Evolutionary conservation across 2,888 invertebrate genomes (phyloP).

Genomic region (Clistopyga incitator): DNA sequence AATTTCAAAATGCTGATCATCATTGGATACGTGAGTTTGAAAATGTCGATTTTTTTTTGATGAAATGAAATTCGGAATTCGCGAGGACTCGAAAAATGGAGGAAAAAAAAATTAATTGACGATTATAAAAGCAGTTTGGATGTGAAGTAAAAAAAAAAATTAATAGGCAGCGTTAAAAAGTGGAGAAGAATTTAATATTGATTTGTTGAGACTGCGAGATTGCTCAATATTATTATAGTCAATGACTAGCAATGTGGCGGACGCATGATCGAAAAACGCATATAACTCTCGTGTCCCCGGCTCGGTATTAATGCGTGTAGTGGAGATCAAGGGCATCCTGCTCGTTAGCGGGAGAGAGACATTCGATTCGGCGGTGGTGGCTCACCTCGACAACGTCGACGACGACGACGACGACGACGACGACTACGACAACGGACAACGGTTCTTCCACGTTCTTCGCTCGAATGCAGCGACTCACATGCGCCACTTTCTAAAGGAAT

Average conservation of each 20-base stretch:
- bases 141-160: too few relatives aligned
- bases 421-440: constrained; percentile 36
- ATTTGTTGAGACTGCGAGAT: not conserved
- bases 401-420: not conserved
- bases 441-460: constrained; percentile 59
- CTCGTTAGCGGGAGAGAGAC: constrained; percentile 60
- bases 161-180: not conserved
- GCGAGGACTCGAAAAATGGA: not conserved
- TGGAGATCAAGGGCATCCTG: constrained; percentile 69
- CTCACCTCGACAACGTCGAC: constrained; percentile 60
- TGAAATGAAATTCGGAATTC: too few relatives aligned
- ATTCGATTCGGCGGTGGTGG: constrained; percentile 54
- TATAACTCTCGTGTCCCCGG: constrained; percentile 39
- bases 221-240: constrained; percentile 16
- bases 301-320: constrained; percentile 9
- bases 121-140: not conserved
- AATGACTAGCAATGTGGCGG: constrained; percentile 8
- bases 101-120: not conserved
- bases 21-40: too few relatives aligned
- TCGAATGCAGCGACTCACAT: constrained; percentile 63
- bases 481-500: constrained; percentile 74
- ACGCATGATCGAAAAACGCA: constrained; percentile 23
- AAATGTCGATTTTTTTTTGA: too few relatives aligned
- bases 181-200: not conserved
- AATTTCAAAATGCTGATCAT: too few relatives aligned